Evolutionary conservation across 1,140 invertebrate species (phyloP).

Genomic region (Trypoxylus dichotomus): DNA sequence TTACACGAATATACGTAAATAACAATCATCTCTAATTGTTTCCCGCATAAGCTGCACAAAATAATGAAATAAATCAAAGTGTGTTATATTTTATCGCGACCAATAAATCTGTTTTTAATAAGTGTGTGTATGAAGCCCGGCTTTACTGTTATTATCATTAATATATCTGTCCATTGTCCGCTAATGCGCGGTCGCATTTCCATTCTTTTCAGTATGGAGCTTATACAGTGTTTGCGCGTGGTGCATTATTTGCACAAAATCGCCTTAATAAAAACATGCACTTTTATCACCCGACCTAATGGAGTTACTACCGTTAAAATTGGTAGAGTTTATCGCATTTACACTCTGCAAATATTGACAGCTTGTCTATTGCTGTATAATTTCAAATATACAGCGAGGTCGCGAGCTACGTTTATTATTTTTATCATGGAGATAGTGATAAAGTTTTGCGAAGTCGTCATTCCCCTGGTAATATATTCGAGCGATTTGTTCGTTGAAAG

Average conservation of each 20-base stretch:
- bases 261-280: not conserved
- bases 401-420: not conserved
- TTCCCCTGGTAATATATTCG: not conserved
- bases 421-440: not conserved
- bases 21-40: not conserved
- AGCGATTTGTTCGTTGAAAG: not conserved
- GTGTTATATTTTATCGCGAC: not conserved
- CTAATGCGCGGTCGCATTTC: not conserved
- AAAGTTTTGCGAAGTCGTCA: not conserved
- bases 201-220: not conserved
- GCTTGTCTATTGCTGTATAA: not conserved
- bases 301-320: not conserved
- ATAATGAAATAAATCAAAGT: not conserved
- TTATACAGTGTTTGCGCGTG: not conserved
- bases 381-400: not conserved
- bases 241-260: not conserved
- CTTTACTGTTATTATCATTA: not conserved
- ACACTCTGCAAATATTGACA: not conserved
- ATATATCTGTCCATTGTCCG: not conserved
- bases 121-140: not conserved
- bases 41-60: not conserved
- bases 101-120: not conserved
- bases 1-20: not conserved
- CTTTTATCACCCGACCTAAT: not conserved
- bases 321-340: not conserved